phyloP scores from a whole-genome alignment of 1,140 invertebrate species.

The Laupala kohalensis region DNA sequence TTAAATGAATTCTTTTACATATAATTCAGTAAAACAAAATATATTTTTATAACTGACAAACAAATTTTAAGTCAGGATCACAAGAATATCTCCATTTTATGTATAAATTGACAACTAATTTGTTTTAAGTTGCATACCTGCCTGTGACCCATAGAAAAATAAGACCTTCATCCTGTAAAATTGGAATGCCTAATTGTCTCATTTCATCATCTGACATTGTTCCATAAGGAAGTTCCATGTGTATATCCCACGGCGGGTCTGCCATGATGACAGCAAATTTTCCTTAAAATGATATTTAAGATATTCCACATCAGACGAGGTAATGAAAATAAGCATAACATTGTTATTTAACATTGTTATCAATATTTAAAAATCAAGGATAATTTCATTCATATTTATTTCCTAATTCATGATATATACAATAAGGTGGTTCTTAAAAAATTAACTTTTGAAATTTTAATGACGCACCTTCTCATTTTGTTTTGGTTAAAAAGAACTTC shows the following conservation, averaged over 20 bases:
- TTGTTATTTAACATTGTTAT: too few relatives aligned
- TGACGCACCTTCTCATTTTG: too few relatives aligned
- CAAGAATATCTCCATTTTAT: not conserved
- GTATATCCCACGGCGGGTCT: constrained; percentile 96
- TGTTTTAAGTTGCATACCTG: constrained; percentile 31
- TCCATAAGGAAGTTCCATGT: constrained; percentile 97
- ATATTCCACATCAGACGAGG: too few relatives aligned
- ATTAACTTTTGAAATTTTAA: too few relatives aligned
- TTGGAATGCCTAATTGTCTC: constrained; percentile 80
- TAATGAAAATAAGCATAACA: too few relatives aligned
- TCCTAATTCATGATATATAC: not conserved
- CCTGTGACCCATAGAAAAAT: constrained; percentile 98
- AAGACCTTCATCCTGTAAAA: constrained; percentile 87
- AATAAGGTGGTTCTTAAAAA: not conserved
- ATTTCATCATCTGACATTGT: constrained; percentile 99
- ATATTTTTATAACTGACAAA: not conserved
- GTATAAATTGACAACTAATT: not conserved
- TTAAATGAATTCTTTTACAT: too few relatives aligned
- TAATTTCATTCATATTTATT: not conserved
- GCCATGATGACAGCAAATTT: constrained; percentile 91
- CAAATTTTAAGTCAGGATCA: not conserved
- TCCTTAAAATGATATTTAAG: constrained; percentile 31
- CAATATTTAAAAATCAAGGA: not conserved
- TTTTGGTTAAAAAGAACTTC: too few relatives aligned
- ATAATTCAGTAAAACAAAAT: too few relatives aligned